Evolutionary conservation across 2,113 vertebrate species (phyloP).

Genomic region (Indicator maculatus): DNA sequence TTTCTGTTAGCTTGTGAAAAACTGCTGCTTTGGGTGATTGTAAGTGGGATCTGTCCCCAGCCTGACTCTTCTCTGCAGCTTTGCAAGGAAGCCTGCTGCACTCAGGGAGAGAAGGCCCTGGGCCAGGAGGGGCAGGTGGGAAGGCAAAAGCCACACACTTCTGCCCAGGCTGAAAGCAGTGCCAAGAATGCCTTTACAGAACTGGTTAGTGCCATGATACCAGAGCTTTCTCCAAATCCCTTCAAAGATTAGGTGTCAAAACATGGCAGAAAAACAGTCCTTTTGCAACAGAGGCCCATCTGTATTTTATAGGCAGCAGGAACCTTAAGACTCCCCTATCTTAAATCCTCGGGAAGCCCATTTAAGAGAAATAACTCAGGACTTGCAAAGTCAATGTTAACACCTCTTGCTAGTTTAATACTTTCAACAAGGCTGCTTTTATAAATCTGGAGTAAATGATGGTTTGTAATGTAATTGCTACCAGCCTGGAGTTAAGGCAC

Average conservation of each 20-base stretch:
- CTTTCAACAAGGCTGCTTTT: constrained; percentile 32
- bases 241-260: constrained; percentile 66
- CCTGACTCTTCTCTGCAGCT: neutral
- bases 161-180: neutral
- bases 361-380: constrained; percentile 68
- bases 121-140: accelerated
- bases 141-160: neutral
- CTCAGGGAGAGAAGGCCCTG: accelerated
- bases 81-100: neutral
- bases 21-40: neutral
- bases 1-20: neutral
- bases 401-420: constrained; percentile 65
- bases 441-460: constrained; percentile 50
- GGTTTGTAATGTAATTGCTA: constrained; percentile 45
- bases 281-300: constrained; percentile 41
- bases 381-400: constrained; percentile 59
- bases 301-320: constrained; percentile 57
- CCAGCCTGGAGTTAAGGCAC: constrained; percentile 46
- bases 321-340: constrained; percentile 50
- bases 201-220: constrained; percentile 35
- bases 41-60: neutral
- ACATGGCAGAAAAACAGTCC: constrained; percentile 56
- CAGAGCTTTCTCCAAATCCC: constrained; percentile 40
- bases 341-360: constrained; percentile 64
- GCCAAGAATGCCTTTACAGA: constrained; percentile 19